A percentile compares a stretch with the other conserved stretches of the same genome.
Evolutionary conservation across 1,140 invertebrate species (phyloP).

Genomic region (Plectrocnemia conspersa): DNA sequence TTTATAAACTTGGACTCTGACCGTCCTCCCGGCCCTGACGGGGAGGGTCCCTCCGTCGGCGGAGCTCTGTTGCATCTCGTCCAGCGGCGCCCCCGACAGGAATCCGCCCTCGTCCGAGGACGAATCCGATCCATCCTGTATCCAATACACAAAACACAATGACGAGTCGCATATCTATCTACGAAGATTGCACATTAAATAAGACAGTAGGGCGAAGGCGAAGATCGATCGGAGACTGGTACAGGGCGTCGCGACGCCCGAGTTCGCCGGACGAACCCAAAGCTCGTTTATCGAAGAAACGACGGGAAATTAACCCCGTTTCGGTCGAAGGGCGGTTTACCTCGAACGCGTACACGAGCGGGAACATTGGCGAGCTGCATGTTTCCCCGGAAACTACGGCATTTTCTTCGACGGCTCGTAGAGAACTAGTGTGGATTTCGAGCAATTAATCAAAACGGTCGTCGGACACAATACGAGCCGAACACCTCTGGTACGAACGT

Average conservation of each 20-base stretch:
- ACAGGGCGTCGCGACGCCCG: background rate
- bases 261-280: background rate
- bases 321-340: background rate
- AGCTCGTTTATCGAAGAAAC: background rate
- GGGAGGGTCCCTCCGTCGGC: constrained; percentile 23
- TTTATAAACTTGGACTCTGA: constrained; percentile 20
- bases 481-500: constrained; percentile 31
- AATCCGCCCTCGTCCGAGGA: constrained; percentile 35
- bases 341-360: constrained; percentile 11
- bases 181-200: background rate
- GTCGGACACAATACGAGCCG: constrained; percentile 32
- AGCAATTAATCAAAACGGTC: constrained; percentile 31
- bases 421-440: background rate
- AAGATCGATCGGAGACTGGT: constrained; percentile 16
- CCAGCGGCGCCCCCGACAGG: constrained; percentile 18
- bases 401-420: background rate
- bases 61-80: constrained; percentile 10
- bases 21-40: constrained; percentile 25
- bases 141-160: constrained; percentile 11
- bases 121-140: constrained; percentile 32
- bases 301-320: background rate
- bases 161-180: background rate
- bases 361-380: constrained; percentile 18
- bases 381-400: background rate
- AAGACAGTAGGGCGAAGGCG: background rate